Conservation (phyloP, 2,113 vertebrate species). For the Chloroceryle aenea region DNA sequence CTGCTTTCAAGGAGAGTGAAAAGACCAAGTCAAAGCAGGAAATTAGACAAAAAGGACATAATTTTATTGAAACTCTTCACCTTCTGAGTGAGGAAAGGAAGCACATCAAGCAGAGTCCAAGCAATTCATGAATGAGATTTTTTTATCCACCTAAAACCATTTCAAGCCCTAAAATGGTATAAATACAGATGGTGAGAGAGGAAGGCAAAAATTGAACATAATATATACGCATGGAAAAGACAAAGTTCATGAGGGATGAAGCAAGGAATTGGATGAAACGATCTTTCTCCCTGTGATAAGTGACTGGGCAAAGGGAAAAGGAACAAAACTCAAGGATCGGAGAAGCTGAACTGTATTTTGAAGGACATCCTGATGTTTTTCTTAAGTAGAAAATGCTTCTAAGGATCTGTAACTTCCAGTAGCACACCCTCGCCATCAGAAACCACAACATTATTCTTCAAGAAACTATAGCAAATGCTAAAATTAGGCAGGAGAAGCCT, state of each 20-base stretch:
- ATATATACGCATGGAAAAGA: background rate
- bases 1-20: constrained; percentile 67
- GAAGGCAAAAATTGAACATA: background rate
- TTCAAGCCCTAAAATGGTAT: background rate
- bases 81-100: background rate
- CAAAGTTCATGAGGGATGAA: background rate
- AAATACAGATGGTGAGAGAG: background rate
- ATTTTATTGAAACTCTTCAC: constrained; percentile 36
- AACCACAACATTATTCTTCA: background rate
- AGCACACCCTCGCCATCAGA: fast-evolving
- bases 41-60: constrained; percentile 13
- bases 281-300: background rate
- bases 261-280: background rate
- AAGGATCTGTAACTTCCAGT: background rate
- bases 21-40: constrained; percentile 48
- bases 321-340: background rate
- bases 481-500: background rate
- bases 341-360: background rate
- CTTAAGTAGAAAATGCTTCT: background rate
- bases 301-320: background rate
- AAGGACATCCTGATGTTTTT: background rate
- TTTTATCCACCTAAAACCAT: background rate
- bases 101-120: background rate
- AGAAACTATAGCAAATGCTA: background rate
- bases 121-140: background rate